These are phyloP conservation scores for Mya arenaria DNA, from an alignment of 1,140 invertebrate species.

Conservation along the genomic window DNA sequence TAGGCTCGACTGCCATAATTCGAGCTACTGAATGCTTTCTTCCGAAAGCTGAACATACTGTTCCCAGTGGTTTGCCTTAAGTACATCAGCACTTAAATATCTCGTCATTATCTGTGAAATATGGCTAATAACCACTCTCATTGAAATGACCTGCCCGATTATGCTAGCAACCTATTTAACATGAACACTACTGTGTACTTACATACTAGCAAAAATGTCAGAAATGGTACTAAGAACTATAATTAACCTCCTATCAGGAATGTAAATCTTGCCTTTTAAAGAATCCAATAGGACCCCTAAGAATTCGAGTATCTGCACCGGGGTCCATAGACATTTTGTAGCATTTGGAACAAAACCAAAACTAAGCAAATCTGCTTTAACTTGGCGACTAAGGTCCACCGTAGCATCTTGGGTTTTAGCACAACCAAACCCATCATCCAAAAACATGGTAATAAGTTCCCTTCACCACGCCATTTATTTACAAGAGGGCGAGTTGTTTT, in stretches of 20 bases:
- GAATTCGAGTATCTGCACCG: slow-evolving; percentile 11
- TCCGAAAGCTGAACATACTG: not conserved
- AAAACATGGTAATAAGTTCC: slow-evolving; percentile 22
- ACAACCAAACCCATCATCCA: slow-evolving; percentile 46
- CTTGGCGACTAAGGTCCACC: not conserved
- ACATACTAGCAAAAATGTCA: not conserved
- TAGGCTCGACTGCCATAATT: no score
- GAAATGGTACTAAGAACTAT: not conserved
- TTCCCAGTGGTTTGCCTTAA: not conserved
- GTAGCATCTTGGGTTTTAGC: not conserved
- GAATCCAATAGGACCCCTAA: slow-evolving; percentile 15
- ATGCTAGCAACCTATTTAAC: slow-evolving; percentile 2
- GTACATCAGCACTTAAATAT: not conserved
- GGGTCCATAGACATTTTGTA: slow-evolving; percentile 20
- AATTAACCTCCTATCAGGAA: not conserved
- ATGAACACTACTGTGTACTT: not conserved
- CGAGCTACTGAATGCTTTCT: slow-evolving; percentile 4
- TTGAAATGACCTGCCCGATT: slow-evolving; percentile 20
- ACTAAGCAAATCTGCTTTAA: slow-evolving; percentile 19
- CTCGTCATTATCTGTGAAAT: slow-evolving; percentile 24
- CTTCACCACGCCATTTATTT: slow-evolving; percentile 25
- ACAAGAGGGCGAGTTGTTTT: slow-evolving; percentile 30
- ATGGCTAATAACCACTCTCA: slow-evolving; percentile 11
- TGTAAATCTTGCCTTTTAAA: not conserved
- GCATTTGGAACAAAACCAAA: slow-evolving; percentile 38